Percentiles rank a stretch among this genome's conserved stretches.
phyloP scores from a whole-genome alignment of 1,140 invertebrate genomes.

The Tetraneura akinire region DNA sequence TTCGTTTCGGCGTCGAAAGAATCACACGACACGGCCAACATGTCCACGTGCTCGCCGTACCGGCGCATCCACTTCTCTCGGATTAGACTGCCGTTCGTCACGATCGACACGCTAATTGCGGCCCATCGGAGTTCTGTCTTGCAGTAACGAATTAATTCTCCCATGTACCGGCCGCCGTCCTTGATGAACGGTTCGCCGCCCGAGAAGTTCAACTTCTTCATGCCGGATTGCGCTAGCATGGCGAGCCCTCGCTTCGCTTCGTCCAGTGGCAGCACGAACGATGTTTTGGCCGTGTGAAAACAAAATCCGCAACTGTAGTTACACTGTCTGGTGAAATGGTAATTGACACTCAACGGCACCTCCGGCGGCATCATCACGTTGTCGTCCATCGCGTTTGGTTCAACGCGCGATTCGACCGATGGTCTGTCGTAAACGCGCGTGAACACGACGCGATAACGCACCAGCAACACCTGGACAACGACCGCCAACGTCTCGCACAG shows the following conservation, averaged over 20 bases:
- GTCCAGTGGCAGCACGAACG: conserved; percentile 58
- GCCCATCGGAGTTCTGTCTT: conserved; percentile 57
- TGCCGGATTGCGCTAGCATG: conserved; percentile 58
- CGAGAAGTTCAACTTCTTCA: conserved; percentile 62
- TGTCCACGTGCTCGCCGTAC: conserved; percentile 59
- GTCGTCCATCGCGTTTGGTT: no score
- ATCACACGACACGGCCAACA: conserved; percentile 61
- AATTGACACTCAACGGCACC: conserved; percentile 60
- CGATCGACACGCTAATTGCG: conserved; percentile 58
- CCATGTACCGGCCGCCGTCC: conserved; percentile 57
- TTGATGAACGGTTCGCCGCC: conserved; percentile 61
- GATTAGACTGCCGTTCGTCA: conserved; percentile 60
- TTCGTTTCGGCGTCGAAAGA: conserved; percentile 60
- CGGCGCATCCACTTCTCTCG: conserved; percentile 58
- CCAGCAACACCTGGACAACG: no score
- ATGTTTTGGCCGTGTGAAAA: conserved; percentile 61
- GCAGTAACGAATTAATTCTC: conserved; percentile 59
- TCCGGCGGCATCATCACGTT: neutral
- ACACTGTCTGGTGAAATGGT: conserved; percentile 60
- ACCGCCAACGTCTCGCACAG: no score
- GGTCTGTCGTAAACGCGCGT: no score
- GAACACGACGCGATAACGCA: no score
- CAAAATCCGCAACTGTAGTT: conserved; percentile 61
- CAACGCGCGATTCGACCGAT: no score
- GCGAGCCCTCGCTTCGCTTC: conserved; percentile 59